Conservation (phyloP, 2,113 vertebrate genomes). For the Cyprinodon tularosa region DNA sequence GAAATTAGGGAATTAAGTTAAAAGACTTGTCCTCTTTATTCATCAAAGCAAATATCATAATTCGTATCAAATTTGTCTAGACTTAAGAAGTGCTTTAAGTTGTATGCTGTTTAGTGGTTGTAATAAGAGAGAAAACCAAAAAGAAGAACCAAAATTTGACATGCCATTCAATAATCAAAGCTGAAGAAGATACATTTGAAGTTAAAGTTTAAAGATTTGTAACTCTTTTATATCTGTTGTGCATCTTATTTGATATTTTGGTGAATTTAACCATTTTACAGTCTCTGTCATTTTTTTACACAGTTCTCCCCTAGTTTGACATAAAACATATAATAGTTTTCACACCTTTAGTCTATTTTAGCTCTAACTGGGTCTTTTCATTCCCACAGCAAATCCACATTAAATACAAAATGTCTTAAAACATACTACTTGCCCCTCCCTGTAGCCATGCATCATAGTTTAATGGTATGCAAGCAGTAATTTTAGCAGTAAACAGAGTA, state of each 20-base stretch:
- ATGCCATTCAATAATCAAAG: neutral
- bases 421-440: conserved; percentile 16
- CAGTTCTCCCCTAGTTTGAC: neutral
- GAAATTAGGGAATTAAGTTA: neutral
- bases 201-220: no score
- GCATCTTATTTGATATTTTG: neutral
- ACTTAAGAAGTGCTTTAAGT: neutral
- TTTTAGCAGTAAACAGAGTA: conserved; percentile 36
- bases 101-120: neutral
- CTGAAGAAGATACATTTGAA: neutral
- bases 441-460: conserved; percentile 2
- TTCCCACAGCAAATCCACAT: no score
- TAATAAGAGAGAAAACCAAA: neutral
- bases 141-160: neutral
- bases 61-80: neutral
- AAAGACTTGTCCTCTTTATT: neutral
- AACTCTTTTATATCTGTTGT: neutral
- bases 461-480: conserved; percentile 39
- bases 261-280: neutral
- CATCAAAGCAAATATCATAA: neutral
- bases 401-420: neutral
- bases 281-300: neutral
- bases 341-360: no score
- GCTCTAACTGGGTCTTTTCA: no score
- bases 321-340: neutral